Conservation (phyloP, 2,113 vertebrate genomes). For the Aix galericulata region DNA sequence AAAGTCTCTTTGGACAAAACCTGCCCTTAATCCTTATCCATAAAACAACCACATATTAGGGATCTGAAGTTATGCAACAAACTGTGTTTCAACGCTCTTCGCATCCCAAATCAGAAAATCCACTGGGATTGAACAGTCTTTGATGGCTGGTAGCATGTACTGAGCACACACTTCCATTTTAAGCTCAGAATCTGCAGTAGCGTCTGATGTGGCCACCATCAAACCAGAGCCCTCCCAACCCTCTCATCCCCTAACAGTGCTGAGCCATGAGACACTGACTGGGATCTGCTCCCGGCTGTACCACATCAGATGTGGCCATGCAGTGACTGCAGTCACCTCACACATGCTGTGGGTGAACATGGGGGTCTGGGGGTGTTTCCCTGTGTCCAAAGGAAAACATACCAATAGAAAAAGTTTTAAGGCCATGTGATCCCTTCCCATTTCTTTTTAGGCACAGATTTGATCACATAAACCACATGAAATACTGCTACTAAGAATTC, state of each 20-base stretch:
- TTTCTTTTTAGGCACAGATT: background rate
- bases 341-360: background rate
- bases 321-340: background rate
- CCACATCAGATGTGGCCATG: background rate
- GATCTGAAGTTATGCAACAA: background rate
- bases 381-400: background rate
- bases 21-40: constrained; percentile 22
- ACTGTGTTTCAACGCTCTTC: background rate
- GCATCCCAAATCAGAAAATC: background rate
- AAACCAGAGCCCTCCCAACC: background rate
- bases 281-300: background rate
- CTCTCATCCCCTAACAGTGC: rapidly evolving
- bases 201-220: background rate
- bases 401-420: background rate
- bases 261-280: background rate
- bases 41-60: background rate
- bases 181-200: background rate
- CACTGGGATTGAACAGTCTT: background rate
- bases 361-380: rapidly evolving
- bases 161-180: background rate
- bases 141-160: background rate
- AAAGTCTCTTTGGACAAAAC: constrained; percentile 41
- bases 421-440: background rate
- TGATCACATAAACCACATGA: background rate
- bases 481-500: background rate